phyloP scores from a whole-genome alignment of 2,113 vertebrate genomes.

The Calyptommatus sinebrachiatus region DNA sequence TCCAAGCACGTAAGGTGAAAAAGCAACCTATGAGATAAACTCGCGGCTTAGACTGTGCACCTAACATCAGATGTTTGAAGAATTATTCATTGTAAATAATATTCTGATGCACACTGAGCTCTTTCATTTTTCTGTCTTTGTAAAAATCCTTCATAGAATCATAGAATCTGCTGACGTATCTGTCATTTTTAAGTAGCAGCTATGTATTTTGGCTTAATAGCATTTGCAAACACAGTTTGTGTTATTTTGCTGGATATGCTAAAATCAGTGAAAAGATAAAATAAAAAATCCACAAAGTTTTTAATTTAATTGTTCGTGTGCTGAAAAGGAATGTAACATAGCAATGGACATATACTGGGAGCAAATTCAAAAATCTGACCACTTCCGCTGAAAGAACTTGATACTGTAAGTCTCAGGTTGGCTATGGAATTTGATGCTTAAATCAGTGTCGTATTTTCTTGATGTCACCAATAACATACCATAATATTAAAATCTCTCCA shows the following conservation, averaged over 20 bases:
- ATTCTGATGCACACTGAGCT: neutral
- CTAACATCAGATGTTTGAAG: neutral
- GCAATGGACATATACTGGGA: too few relatives aligned
- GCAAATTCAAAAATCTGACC: too few relatives aligned
- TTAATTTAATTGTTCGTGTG: too few relatives aligned
- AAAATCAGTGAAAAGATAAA: neutral
- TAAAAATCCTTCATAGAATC: neutral
- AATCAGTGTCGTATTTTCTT: too few relatives aligned
- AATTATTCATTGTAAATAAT: constrained; percentile 8
- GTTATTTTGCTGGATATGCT: neutral
- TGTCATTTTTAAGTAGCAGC: neutral
- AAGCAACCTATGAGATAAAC: neutral
- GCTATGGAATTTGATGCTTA: too few relatives aligned
- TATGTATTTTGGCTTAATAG: neutral
- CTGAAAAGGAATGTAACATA: too few relatives aligned
- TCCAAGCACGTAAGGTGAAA: neutral
- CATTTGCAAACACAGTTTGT: neutral
- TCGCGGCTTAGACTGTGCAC: neutral
- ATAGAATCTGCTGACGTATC: neutral
- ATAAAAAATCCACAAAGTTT: too few relatives aligned
- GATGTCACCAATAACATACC: too few relatives aligned
- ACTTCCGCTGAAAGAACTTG: too few relatives aligned
- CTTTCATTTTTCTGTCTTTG: neutral
- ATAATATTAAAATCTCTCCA: too few relatives aligned
- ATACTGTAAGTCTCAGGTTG: too few relatives aligned